Conservation (phyloP, 2,113 vertebrate genomes). For the Ictidomys tridecemlineatus region DNA sequence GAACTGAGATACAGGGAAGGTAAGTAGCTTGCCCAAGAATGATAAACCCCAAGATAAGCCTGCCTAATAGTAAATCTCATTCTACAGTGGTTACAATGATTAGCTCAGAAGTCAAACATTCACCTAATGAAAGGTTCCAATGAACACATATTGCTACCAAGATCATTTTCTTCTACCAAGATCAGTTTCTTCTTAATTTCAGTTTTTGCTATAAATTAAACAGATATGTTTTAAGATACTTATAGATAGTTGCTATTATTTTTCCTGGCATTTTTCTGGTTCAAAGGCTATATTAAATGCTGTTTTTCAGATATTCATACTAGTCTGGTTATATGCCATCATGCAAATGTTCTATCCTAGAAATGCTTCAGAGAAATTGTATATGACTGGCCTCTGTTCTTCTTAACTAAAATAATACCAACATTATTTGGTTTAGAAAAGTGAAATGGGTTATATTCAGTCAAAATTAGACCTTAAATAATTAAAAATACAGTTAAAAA, state of each 20-base stretch:
- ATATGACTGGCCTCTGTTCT: neutral
- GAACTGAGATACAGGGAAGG: neutral
- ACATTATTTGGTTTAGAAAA: neutral
- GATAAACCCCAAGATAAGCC: neutral
- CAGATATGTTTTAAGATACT: neutral
- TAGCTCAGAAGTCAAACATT: too few species aligned
- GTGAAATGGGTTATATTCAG: neutral
- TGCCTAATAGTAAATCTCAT: neutral
- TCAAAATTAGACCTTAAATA: neutral
- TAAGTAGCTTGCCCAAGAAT: neutral
- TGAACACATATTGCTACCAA: neutral
- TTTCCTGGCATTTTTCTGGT: neutral
- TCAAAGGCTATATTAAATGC: neutral
- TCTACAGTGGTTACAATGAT: too few species aligned
- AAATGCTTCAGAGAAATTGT: conserved; percentile 5
- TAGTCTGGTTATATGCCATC: neutral
- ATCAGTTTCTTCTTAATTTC: neutral
- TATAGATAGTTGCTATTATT: neutral
- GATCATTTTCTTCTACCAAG: neutral
- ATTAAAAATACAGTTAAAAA: neutral
- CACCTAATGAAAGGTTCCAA: neutral
- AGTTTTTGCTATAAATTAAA: conserved; percentile 2
- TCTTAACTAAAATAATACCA: neutral
- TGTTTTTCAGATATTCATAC: neutral
- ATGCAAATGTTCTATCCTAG: neutral